A percentile compares a stretch with the other conserved stretches of the same genome.
Evolutionary conservation across 2,888 invertebrate genomes (phyloP).

Genomic region (Biston stratarius): DNA sequence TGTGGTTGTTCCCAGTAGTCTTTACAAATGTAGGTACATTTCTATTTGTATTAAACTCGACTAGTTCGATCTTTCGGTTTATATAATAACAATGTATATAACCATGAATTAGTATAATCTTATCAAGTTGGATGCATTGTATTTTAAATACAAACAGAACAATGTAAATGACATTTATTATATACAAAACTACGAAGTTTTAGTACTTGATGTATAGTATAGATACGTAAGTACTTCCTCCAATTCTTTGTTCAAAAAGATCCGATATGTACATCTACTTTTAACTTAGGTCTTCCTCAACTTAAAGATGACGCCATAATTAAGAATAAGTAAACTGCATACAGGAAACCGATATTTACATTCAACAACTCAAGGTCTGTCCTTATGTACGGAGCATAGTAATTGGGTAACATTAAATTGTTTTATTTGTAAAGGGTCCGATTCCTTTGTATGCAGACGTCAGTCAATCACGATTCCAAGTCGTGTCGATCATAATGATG

Average conservation of each 20-base stretch:
- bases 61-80: too few relatives aligned
- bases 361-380: constrained; percentile 28
- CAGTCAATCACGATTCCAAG: constrained; percentile 18
- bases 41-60: too few relatives aligned
- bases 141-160: constrained; percentile 13
- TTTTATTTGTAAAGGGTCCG: constrained; percentile 21
- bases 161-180: neutral
- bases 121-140: constrained; percentile 2
- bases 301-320: constrained; percentile 31
- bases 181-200: neutral
- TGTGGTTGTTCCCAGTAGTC: too few relatives aligned
- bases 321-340: constrained; percentile 30
- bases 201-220: constrained; percentile 6
- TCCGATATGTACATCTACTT: constrained; percentile 2
- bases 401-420: constrained; percentile 25
- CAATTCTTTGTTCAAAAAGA: constrained; percentile 4
- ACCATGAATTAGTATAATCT: neutral
- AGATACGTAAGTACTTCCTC: neutral
- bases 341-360: constrained; percentile 33
- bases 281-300: neutral
- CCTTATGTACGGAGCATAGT: constrained; percentile 23
- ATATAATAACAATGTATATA: neutral
- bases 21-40: too few relatives aligned
- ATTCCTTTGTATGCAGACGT: constrained; percentile 25
- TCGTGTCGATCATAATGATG: constrained; percentile 23